Evolutionary conservation across 2,113 vertebrate genomes (phyloP).

Genomic region (Rhinoderma darwinii): DNA sequence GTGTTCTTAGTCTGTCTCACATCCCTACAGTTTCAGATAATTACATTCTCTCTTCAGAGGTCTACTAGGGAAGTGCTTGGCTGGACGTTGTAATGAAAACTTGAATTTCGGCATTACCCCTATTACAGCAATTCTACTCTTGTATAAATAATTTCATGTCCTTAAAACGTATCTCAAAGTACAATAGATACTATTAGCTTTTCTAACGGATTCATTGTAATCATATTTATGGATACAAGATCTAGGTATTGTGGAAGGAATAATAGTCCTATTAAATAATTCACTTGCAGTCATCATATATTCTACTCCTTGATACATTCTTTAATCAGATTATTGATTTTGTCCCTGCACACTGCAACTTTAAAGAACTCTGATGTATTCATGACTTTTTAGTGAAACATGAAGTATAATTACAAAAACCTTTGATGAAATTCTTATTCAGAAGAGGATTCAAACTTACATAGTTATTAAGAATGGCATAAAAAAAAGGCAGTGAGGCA

Average conservation of each 20-base stretch:
- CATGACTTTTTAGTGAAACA: conserved; percentile 37
- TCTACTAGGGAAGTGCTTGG: neutral
- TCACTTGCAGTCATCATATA: conserved; percentile 24
- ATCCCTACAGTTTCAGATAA: neutral
- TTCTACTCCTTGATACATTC: conserved; percentile 32
- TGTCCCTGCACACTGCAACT: neutral
- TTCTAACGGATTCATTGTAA: neutral
- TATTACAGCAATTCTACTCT: neutral
- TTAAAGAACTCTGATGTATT: conserved; percentile 33
- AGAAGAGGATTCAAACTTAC: conserved; percentile 47
- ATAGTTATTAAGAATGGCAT: conserved; percentile 38
- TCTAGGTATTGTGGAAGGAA: neutral
- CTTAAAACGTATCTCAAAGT: neutral
- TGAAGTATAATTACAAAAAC: conserved; percentile 49
- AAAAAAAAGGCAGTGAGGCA: conserved; percentile 7
- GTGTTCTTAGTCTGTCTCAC: neutral
- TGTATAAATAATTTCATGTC: neutral
- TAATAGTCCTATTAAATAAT: neutral
- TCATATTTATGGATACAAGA: neutral
- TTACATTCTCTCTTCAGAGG: neutral
- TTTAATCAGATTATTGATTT: conserved; percentile 53
- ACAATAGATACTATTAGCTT: neutral
- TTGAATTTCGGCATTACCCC: neutral
- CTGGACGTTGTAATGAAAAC: neutral
- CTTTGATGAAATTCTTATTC: conserved; percentile 49